A percentile compares a stretch with the other conserved stretches of the same genome.
Conservation (phyloP, 2,797 vertebrate species). For the Lerista edwardsae region DNA sequence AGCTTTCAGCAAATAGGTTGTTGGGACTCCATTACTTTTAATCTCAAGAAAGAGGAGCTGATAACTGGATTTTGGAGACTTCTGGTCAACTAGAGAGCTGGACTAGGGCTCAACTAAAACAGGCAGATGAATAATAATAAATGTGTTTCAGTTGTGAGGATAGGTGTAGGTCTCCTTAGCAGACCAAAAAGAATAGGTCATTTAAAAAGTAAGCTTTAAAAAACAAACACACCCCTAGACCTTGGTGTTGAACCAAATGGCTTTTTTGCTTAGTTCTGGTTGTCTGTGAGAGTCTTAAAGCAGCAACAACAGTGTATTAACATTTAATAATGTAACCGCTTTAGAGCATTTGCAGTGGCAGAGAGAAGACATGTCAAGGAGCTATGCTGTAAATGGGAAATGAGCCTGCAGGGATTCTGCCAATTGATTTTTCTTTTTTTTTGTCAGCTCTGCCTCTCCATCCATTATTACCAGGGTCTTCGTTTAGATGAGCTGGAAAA, state of each 20-base stretch:
- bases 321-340: not conserved
- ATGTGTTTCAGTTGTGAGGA: not conserved
- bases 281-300: not conserved
- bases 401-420: not conserved
- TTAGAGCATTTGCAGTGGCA: not conserved
- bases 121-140: not conserved
- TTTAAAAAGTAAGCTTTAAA: not conserved
- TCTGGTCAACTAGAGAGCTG: not conserved
- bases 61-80: not conserved
- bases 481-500: not conserved
- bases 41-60: not conserved
- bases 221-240: not conserved
- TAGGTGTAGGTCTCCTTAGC: not conserved
- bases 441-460: not conserved
- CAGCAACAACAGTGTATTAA: not conserved
- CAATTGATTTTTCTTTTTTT: constrained; percentile 3
- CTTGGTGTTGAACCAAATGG: not conserved
- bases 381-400: not conserved
- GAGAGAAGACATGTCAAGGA: not conserved
- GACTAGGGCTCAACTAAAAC: not conserved
- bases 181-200: not conserved
- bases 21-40: not conserved
- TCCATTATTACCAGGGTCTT: not conserved
- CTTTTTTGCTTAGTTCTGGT: not conserved
- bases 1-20: not conserved